Evolutionary conservation across 2,888 invertebrate genomes (phyloP).

Genomic region (Drosophila mimetica): DNA sequence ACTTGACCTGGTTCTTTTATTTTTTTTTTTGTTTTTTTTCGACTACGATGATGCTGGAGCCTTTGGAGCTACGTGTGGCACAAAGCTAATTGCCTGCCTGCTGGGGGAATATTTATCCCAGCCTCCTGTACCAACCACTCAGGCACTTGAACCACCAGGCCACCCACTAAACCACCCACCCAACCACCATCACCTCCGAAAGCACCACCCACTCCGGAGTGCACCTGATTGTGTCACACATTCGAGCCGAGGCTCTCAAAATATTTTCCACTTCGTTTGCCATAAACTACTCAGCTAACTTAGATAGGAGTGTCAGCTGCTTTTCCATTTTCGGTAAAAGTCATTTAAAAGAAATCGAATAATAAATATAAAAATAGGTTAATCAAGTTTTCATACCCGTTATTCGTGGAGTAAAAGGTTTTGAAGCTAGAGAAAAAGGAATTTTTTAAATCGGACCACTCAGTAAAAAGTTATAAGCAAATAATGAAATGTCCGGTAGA

Average conservation of each 20-base stretch:
- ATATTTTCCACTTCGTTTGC: slow-evolving; percentile 10
- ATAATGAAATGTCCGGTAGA: too few species aligned
- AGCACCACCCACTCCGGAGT: not conserved
- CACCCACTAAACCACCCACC: not conserved
- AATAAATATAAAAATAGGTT: too few species aligned
- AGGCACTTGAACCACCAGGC: not conserved
- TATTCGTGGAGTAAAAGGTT: too few species aligned
- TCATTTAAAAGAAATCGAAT: not conserved
- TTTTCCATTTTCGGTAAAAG: not conserved
- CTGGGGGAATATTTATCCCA: slow-evolving; percentile 5
- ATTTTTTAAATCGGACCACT: too few species aligned
- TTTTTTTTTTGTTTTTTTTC: slow-evolving; percentile 24
- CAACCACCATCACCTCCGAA: not conserved
- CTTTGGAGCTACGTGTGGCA: slow-evolving; percentile 37
- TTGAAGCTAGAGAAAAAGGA: too few species aligned
- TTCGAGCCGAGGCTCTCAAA: slow-evolving; percentile 4
- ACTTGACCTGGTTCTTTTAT: slow-evolving; percentile 67
- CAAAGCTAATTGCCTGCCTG: slow-evolving; percentile 46
- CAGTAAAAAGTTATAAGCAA: too few species aligned
- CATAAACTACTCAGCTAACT: not conserved
- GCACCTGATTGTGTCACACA: slow-evolving; percentile 6
- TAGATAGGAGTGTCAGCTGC: not conserved
- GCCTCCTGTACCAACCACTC: slow-evolving; percentile 1
- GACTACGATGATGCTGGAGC: slow-evolving; percentile 13
- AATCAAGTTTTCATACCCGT: too few species aligned